Base-by-base conservation (phyloP, 2,797 vertebrate species). In the Kryptolebias ocellatus region DNA sequence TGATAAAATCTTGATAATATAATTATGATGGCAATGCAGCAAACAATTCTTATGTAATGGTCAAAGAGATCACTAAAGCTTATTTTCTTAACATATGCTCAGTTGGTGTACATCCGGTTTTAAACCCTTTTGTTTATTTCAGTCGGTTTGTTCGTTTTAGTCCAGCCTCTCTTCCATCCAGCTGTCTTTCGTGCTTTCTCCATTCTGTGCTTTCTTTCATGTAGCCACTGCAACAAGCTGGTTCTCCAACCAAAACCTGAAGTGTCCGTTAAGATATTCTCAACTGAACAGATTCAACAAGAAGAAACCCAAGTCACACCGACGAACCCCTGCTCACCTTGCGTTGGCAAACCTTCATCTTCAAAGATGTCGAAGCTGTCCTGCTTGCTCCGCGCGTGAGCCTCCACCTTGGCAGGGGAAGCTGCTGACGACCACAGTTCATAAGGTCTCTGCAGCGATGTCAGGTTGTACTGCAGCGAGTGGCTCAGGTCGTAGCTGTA, bases 331-430 rank as follows among this genome's bases (percentile, higher is more conserved):
- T 1, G 2, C 78, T 83, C 60, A 92, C 96, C 95, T 84, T 98
- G 97, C 4, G 94, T 95, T 31, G 95, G 90, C 71, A 98, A 89
- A 44, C 96, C 96, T 87, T 99, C 98, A 29, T 99, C 98, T 90
- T 99, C 98, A 90, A 99, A 99, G 90, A 99, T 99, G 89, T 99
- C 98, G 50, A 98, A 99, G 90, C 95, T 95, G 80, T 98, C 96
- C 78, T 96, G 97, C 54, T 93, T 93, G 49, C 86, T 88, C 72
- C 94, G 93, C 1, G 83, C 79, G 47, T 83, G 86, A 0, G 91
- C 93, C 87, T 95, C 95, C 84, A 96, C 96, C 72, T 86, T 79
- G 9, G 65, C 4, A 0, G 79, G 39, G 6, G 85, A 64, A 1
- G 57, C 59, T 16, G 58, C 59, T 0, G 74, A 65, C 11, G 84